Base-by-base conservation (phyloP, 1,140 invertebrate genomes). In the Oreohelix idahoensis region DNA sequence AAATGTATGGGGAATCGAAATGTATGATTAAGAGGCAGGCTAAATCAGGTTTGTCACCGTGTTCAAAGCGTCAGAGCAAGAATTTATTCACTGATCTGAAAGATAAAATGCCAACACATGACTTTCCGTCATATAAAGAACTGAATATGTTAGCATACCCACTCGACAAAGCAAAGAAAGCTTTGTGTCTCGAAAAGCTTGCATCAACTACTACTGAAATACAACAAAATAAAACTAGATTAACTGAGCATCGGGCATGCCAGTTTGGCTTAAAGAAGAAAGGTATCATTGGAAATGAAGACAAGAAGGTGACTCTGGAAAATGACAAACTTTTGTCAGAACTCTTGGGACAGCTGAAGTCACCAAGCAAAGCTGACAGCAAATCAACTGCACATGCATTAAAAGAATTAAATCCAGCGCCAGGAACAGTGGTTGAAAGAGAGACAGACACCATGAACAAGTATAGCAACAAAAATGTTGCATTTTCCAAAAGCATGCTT, bases 191-290 rank as follows among this genome's bases (percentile, higher is more conserved):
- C 26, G 71, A 45, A 39, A 74, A 74, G 39, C 2, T n/a, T 5
- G 42, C 20, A 29, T 42, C 36, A 26, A 5, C 71, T 42, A 2
- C 11, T 42, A 11, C 20, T 38, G 71, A 42, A 8, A 26, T 45
- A 39, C 36, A 74, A 10, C 63, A 2, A 39, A 74, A 38, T 29
- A 39, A 26, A 63, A 39, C 36, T 45, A 70, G 39, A 17, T 71
- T 81, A 32, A 81, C 63, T 11, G 35, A 51, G 71, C 10, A 71
- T 38, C 10, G 79, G 71, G 69, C 63, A 42, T 51, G 45, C 15
- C 38, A 70, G 66, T 81, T 81, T 81, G 79, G 79, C 15, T 51
- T 70, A 38, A 71, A 81, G 69, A 38, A 49, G 17, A 71, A 39
- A 49, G 29, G 36, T 13, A 32, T 5, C 5, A 4, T 15, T 49